These are phyloP conservation scores for Aulostomus chinensis DNA, from an alignment of 2,797 vertebrate species.

Conservation along the genomic window DNA sequence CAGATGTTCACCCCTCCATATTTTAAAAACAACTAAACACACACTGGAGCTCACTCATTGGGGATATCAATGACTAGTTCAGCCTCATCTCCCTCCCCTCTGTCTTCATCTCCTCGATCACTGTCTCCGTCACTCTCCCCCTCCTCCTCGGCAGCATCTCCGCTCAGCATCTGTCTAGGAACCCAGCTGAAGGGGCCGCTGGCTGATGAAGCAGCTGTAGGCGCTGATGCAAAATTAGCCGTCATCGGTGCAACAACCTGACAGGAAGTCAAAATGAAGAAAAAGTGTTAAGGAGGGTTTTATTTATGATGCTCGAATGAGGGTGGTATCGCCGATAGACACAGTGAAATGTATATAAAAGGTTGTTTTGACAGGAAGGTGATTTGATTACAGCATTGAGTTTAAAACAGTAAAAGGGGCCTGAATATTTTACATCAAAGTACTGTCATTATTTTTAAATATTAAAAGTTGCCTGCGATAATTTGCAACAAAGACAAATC, in stretches of 20 bases:
- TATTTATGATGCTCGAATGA: conserved; percentile 1
- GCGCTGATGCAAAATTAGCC: conserved; percentile 77
- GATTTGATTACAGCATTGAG: too few relatives aligned
- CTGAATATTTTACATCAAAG: too few relatives aligned
- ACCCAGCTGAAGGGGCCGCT: conserved; percentile 86
- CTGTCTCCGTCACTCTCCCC: conserved; percentile 84
- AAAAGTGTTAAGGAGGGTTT: neutral
- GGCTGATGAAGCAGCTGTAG: conserved; percentile 58
- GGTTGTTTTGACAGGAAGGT: too few relatives aligned
- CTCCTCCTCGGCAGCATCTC: conserved; percentile 85
- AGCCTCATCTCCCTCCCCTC: conserved; percentile 89
- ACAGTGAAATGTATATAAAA: too few relatives aligned
- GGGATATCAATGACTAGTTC: conserved; percentile 95
- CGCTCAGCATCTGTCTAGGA: conserved; percentile 91
- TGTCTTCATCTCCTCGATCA: conserved; percentile 83
- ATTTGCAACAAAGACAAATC: too few relatives aligned
- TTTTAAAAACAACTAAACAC: conserved; percentile 26
- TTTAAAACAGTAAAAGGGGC: too few relatives aligned
- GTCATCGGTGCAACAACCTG: conserved; percentile 77
- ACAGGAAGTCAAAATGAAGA: conserved; percentile 1
- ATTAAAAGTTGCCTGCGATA: too few relatives aligned
- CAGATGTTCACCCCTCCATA: neutral
- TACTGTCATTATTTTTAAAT: too few relatives aligned
- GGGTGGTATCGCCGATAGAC: conserved; percentile 3
- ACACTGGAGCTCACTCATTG: conserved; percentile 74